phyloP scores from a whole-genome alignment of 2,888 invertebrate species.

The Creontiades dilutus region DNA sequence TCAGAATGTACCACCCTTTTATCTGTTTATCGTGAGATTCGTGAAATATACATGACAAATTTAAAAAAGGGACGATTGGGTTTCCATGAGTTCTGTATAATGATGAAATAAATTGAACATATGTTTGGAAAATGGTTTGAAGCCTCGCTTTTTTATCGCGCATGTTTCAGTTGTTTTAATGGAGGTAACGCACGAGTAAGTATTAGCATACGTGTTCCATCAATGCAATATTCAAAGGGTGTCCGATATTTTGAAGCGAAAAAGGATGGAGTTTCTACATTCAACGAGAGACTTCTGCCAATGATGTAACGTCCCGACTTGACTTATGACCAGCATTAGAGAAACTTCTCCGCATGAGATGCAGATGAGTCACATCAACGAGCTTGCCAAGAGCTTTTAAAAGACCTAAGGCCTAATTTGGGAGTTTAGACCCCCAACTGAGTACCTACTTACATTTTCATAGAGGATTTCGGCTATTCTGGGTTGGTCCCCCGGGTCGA shows the following conservation, averaged over 20 bases:
- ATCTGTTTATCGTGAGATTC: too few relatives aligned
- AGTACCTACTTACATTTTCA: background rate
- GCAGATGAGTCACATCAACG: conserved; percentile 19
- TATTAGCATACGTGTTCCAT: too few relatives aligned
- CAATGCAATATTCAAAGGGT: too few relatives aligned
- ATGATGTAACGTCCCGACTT: conserved; percentile 5
- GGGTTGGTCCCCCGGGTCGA: background rate
- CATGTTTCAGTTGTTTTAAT: too few relatives aligned
- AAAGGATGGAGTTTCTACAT: conserved; percentile 23
- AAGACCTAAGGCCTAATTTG: background rate
- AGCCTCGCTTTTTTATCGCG: too few relatives aligned
- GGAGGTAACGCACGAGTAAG: too few relatives aligned
- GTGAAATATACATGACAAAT: too few relatives aligned
- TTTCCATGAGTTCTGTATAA: too few relatives aligned
- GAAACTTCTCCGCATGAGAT: background rate
- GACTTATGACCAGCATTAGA: conserved; percentile 32
- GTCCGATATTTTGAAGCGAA: background rate
- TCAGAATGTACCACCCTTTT: too few relatives aligned
- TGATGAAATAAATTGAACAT: too few relatives aligned
- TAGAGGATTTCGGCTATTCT: background rate
- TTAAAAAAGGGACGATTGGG: too few relatives aligned
- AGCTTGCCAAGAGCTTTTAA: background rate
- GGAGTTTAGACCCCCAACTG: background rate
- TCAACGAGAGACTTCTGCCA: conserved; percentile 11
- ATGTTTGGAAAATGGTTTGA: too few relatives aligned